phyloP scores from a whole-genome alignment of 2,113 vertebrate genomes.

The Forbesichthys agassizii region DNA sequence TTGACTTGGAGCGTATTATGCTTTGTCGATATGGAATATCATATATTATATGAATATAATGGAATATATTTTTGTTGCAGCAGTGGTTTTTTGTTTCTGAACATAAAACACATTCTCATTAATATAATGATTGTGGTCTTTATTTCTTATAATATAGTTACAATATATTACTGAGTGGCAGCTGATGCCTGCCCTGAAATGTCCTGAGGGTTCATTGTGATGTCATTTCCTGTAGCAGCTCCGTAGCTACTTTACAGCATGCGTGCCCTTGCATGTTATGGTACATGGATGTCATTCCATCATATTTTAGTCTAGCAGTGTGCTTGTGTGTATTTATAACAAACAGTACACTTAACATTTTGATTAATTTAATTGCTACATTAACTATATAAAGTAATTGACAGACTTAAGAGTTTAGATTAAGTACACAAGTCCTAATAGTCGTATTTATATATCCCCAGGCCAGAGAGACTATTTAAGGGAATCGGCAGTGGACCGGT shows the following conservation, averaged over 20 bases:
- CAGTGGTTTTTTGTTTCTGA: not conserved
- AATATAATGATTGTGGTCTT: not conserved
- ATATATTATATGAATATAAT: not conserved
- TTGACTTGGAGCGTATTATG: no score
- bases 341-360: no score
- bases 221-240: not conserved
- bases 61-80: not conserved
- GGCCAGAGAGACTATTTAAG: constrained; percentile 46
- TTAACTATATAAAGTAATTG: no score
- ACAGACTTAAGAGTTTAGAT: no score
- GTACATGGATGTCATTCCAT: no score
- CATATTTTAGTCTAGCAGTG: no score
- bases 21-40: not conserved
- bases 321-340: no score
- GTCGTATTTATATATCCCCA: constrained; percentile 31
- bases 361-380: no score
- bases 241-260: no score
- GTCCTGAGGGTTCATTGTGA: not conserved
- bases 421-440: not conserved
- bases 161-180: not conserved
- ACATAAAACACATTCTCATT: not conserved
- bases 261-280: no score
- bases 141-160: not conserved
- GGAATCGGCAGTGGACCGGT: constrained; percentile 48
- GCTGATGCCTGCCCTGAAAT: constrained; percentile 1